Base-by-base conservation (phyloP, 2,797 vertebrate species). In the Carcharodon carcharias region DNA sequence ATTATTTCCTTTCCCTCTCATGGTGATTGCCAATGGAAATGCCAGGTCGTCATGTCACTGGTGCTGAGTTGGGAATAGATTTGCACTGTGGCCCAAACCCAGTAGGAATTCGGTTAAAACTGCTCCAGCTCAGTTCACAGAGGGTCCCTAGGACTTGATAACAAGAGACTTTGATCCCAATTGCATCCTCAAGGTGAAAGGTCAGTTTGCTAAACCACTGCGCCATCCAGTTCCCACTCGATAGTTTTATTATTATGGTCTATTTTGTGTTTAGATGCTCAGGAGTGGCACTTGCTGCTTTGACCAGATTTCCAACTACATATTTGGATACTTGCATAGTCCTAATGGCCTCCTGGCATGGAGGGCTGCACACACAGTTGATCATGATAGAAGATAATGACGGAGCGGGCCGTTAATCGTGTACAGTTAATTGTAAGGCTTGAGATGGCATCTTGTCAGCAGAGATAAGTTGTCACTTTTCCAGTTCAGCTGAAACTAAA, bases 401-500 rank as follows among this genome's bases (percentile, higher is more conserved):
- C 98, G 98, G 98, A 98, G 97, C 97, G 97, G 98, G 98, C 98
- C 98, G 98, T 98, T 98, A 98, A 98, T 99, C 98, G 96, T 97
- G 97, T 97, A 97, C 97, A 98, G 98, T 99, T 99, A 99, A 99
- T 99, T 99, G 98, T 98, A 97, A 98, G 98, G 98, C 98, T 98
- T 97, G 98, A 98, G 98, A 98, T 97, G 98, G 98, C 98, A 97
- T 99, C 98, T 98, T 99, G 99, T 99, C 99, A 99, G 98, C 98
- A 98, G 98, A 99, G 99, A 99, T 99, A 98, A 99, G 99, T 99
- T 99, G 98, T 99, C 99, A 99, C 98, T 99, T 99, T 99, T 99
- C 99, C 99, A 99, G 98, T 99, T 98, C 98, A 99, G 98, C 99
- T 99, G 98, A 99, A 99, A 99, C 99, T 99, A 99, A 99, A 99